A percentile compares a stretch with the other conserved stretches of the same genome.
Evolutionary conservation across 2,113 vertebrate genomes (phyloP).

Genomic region (Andinoacara biseriatus): DNA sequence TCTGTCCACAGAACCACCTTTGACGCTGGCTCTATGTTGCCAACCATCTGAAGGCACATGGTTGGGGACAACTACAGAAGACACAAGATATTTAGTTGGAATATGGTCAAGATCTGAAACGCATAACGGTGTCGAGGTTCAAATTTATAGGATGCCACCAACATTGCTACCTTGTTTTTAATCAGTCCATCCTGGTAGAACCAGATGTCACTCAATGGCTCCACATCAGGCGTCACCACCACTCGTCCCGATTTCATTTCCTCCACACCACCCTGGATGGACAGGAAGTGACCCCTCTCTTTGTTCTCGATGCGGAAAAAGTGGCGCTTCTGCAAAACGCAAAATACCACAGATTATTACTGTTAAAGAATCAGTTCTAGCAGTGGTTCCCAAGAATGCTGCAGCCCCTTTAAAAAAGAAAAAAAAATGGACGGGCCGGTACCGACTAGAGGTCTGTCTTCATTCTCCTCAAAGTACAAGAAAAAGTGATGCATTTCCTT

Average conservation of each 20-base stretch:
- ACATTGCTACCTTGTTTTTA: conserved; percentile 87
- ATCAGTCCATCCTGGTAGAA: conserved; percentile 91
- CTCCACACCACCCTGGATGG: conserved; percentile 84
- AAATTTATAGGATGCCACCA: fast-evolving
- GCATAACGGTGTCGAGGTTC: background rate
- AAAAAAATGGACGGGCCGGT: too few relatives aligned
- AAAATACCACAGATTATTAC: background rate
- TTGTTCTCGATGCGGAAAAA: conserved; percentile 87
- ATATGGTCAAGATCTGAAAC: background rate
- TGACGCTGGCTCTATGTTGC: conserved; percentile 79
- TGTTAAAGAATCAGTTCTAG: background rate
- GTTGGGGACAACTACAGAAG: conserved; percentile 80
- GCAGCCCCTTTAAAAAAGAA: too few relatives aligned
- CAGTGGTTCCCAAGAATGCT: too few relatives aligned
- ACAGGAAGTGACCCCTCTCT: conserved; percentile 83
- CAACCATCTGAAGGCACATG: conserved; percentile 95
- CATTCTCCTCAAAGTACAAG: too few relatives aligned
- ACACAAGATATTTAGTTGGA: background rate
- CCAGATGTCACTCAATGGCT: conserved; percentile 87
- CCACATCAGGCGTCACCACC: conserved; percentile 81
- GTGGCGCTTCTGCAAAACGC: conserved; percentile 79
- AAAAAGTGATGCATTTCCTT: too few relatives aligned
- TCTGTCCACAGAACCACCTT: conserved; percentile 93
- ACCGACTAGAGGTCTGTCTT: too few relatives aligned
- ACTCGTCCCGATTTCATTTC: conserved; percentile 92